Evolutionary conservation across 2,797 vertebrate genomes (phyloP), one percentile per base, ranked within the genome.

Genomic region (Catharus ustulatus): DNA sequence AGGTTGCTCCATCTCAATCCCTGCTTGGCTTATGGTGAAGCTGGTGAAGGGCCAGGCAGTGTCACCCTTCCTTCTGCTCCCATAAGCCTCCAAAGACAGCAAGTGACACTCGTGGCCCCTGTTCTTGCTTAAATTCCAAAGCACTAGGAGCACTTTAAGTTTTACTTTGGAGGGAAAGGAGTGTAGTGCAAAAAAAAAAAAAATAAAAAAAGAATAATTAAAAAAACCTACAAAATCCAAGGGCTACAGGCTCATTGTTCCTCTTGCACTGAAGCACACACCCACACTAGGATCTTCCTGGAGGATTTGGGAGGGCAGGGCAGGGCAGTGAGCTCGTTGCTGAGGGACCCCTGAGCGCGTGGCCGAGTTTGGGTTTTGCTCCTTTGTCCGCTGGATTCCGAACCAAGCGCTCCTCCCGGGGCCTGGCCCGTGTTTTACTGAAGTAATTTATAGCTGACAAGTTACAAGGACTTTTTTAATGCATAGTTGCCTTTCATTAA

Each of bases 101-200:
- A 51, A 95, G 89, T 93, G 78, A 96, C 9, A 59, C 91, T 92
- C 55, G 91, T 89, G 90, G 94, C 95, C 97, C 96, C 93, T 36
- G 20, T 94, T 97, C 96, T 96, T 95, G 94, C 95, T 98, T 97
- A 91, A 88, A 96, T 97, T 97, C 96, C 96, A 97, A 98, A 97
- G 98, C 98, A 98, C 98, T 97, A 78, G 96, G 96, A 97, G 98
- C 98, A 98, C 97, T 98, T 98, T 98, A 98, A 92, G 95, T 97
- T 96, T 95, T 97, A 92, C 96, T 97, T 85, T 38, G 48, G 77
- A 95, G 95, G 96, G 86, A 93, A 96, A 89, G 82, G 96, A 92
- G 93, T 46, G 94, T 94, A 96, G 88, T 91, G 89, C 92, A 95
- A 97, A 96, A 21, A 29, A 38, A 38, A 27, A 38, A 38, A 38